Conservation (phyloP, 2,888 invertebrate genomes). For the Sycophila texana region DNA sequence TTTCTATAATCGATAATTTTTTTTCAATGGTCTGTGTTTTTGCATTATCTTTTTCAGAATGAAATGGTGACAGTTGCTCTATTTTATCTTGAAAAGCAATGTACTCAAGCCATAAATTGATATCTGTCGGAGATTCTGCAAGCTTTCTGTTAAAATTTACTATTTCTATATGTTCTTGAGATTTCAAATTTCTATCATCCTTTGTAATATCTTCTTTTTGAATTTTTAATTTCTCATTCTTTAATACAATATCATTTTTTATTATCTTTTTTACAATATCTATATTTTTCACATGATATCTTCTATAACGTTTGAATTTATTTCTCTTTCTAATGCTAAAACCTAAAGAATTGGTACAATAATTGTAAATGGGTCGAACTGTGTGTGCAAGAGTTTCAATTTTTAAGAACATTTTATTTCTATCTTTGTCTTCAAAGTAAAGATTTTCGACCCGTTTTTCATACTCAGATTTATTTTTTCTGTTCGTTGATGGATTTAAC, state of each 20-base stretch:
- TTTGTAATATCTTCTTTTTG: constrained; percentile 54
- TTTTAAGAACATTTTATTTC: constrained; percentile 78
- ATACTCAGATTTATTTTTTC: constrained; percentile 44
- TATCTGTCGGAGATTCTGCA: constrained; percentile 76
- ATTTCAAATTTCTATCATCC: constrained; percentile 65
- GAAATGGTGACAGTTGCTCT: constrained; percentile 72
- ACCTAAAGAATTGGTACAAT: constrained; percentile 60
- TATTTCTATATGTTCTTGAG: constrained; percentile 76
- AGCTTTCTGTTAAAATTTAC: constrained; percentile 78
- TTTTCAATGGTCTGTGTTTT: constrained; percentile 74
- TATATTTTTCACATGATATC: constrained; percentile 65
- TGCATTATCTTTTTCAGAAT: constrained; percentile 57
- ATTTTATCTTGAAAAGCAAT: constrained; percentile 79
- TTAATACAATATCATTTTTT: constrained; percentile 66
- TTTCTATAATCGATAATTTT: constrained; percentile 80
- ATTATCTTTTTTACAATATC: constrained; percentile 60
- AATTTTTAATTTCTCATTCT: constrained; percentile 49
- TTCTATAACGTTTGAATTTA: constrained; percentile 57
- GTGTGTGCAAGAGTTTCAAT: constrained; percentile 82
- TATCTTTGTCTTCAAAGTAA: constrained; percentile 80
- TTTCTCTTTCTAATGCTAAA: constrained; percentile 58
- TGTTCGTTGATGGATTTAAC: neutral
- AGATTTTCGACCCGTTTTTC: constrained; percentile 68
- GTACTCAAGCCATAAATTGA: constrained; percentile 80
- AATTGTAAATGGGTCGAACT: constrained; percentile 79